Percentiles rank a stretch among this genome's conserved stretches.
phyloP scores from a whole-genome alignment of 2,113 vertebrate genomes.

The Brachypteracias leptosomus region DNA sequence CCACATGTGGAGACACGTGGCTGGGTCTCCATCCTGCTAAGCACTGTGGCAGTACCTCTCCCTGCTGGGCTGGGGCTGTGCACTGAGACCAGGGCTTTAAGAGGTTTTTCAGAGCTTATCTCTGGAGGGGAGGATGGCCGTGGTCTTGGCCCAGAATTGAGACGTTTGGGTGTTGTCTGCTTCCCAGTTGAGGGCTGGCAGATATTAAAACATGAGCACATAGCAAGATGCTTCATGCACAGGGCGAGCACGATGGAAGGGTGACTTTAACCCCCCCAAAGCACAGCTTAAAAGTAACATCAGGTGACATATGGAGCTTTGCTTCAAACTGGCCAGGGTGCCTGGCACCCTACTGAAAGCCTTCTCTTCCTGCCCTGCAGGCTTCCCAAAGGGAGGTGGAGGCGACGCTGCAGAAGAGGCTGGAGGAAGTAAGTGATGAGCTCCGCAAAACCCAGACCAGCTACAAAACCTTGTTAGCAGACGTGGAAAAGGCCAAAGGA shows the following conservation, averaged over 20 bases:
- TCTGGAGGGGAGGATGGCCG: neutral
- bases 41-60: neutral
- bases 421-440: constrained; percentile 88
- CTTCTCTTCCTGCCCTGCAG: constrained; percentile 46
- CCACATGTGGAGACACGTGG: neutral
- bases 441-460: constrained; percentile 82
- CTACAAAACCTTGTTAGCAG: constrained; percentile 78
- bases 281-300: neutral
- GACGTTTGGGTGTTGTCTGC: neutral
- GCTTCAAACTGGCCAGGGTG: neutral
- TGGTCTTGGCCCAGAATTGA: neutral
- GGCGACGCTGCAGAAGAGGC: constrained; percentile 80
- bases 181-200: neutral
- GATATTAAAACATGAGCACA: accelerated
- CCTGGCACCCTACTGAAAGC: neutral
- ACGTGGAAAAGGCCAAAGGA: constrained; percentile 80
- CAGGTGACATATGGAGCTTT: neutral
- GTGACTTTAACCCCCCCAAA: neutral
- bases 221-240: neutral
- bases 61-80: neutral
- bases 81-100: accelerated
- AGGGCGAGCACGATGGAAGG: accelerated
- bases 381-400: constrained; percentile 80
- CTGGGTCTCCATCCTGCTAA: neutral
- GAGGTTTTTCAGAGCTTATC: neutral